Evolutionary conservation across 64 coral and sea anemone species (phyloP).

Genomic region (Montipora sp.): DNA sequence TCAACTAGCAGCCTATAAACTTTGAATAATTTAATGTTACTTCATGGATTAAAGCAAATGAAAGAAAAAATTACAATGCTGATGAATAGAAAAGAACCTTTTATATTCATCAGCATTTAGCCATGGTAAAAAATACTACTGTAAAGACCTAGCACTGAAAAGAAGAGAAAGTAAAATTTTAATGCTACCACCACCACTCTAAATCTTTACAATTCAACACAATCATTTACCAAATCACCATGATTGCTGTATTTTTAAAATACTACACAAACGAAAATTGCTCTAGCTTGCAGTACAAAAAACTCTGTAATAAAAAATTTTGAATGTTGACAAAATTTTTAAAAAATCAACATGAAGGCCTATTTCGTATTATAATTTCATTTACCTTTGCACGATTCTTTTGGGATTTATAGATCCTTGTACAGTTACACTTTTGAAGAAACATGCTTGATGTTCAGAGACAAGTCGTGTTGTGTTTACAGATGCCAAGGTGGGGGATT

Average conservation of each 20-base stretch:
- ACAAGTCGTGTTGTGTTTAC: not conserved
- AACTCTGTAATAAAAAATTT: too few relatives aligned
- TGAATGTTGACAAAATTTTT: not conserved
- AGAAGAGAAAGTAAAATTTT: not conserved
- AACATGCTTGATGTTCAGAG: conserved; percentile 6
- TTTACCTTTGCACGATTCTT: conserved; percentile 26
- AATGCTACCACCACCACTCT: too few relatives aligned
- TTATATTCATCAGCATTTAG: not conserved
- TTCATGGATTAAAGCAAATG: not conserved
- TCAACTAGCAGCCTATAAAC: not conserved
- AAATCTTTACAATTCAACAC: too few relatives aligned
- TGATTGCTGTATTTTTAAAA: too few relatives aligned
- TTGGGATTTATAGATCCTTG: conserved; percentile 15
- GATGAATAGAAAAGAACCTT: not conserved
- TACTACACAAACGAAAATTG: not conserved
- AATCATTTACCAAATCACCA: not conserved
- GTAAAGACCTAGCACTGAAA: not conserved
- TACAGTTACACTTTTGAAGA: conserved; percentile 57
- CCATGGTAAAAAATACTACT: not conserved
- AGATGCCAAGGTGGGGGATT: not conserved
- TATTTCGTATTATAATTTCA: not conserved
- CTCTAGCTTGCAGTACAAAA: too few relatives aligned
- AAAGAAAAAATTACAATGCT: not conserved
- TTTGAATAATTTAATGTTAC: not conserved
- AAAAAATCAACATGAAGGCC: not conserved